These are phyloP conservation scores for Athene noctua DNA, from an alignment of 2,113 vertebrate species.

Conservation along the genomic window DNA sequence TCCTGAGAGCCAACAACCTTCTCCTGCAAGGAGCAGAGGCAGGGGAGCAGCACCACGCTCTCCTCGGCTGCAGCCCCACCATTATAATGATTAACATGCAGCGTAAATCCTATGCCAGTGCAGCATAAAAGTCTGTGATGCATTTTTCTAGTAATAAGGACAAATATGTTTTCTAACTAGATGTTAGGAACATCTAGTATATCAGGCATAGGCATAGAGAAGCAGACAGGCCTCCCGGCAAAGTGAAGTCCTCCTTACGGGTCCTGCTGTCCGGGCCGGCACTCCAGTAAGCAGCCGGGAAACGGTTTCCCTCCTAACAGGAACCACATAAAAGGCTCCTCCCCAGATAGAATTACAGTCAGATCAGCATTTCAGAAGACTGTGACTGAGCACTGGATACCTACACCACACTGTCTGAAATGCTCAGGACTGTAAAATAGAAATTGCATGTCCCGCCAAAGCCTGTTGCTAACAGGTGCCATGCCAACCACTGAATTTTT, in stretches of 20 bases:
- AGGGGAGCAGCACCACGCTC: background rate
- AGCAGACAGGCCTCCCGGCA: background rate
- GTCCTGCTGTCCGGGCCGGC: background rate
- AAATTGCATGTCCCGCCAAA: background rate
- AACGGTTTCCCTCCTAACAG: conserved; percentile 18
- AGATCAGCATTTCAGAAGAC: background rate
- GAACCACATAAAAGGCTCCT: conserved; percentile 58
- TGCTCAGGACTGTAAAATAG: background rate
- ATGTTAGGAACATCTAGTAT: background rate
- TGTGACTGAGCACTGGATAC: background rate
- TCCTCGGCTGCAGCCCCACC: background rate
- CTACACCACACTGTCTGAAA: background rate
- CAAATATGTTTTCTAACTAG: background rate
- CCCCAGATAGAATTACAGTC: conserved; percentile 1
- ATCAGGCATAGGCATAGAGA: background rate
- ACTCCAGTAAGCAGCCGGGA: background rate
- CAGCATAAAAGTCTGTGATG: background rate
- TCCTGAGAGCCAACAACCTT: background rate
- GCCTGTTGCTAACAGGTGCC: conserved; percentile 9
- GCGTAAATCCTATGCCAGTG: background rate
- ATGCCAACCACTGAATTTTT: background rate
- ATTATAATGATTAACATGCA: background rate
- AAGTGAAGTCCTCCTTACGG: background rate
- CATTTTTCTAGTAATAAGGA: background rate
- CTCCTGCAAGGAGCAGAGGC: background rate